These are phyloP conservation scores for Eupithecia subumbrata DNA, from an alignment of 2,888 invertebrate species.

Conservation along the genomic window DNA sequence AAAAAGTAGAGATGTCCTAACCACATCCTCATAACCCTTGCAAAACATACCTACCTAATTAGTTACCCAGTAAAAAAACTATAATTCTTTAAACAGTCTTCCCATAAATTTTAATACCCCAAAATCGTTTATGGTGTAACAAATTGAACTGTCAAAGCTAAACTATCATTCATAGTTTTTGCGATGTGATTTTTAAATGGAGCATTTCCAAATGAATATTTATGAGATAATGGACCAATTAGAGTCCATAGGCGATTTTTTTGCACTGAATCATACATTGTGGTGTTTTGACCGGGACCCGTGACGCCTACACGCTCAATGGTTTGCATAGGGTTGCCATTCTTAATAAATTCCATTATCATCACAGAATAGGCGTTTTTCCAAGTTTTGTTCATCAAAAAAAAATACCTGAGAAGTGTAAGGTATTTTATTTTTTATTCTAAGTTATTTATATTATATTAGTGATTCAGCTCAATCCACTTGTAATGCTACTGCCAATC, in stretches of 20 bases:
- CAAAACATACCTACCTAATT: not conserved
- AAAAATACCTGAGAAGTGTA: too few species aligned
- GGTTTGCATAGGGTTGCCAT: constrained; percentile 28
- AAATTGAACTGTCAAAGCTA: constrained; percentile 31
- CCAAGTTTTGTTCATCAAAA: too few species aligned
- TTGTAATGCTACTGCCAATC: not conserved
- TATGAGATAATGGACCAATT: constrained; percentile 43
- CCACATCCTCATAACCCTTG: not conserved
- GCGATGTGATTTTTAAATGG: constrained; percentile 33
- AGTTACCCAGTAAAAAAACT: not conserved
- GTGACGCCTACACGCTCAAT: constrained; percentile 38
- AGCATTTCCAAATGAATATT: constrained; percentile 41
- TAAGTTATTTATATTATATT: too few species aligned
- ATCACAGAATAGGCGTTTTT: not conserved
- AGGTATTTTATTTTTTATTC: too few species aligned
- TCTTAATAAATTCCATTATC: not conserved
- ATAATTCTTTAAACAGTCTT: not conserved
- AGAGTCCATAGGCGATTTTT: constrained; percentile 34
- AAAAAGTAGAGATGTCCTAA: not conserved
- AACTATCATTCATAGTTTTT: constrained; percentile 34
- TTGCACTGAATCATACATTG: constrained; percentile 37
- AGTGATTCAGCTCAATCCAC: not conserved
- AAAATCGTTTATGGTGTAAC: constrained; percentile 19
- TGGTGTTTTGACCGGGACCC: constrained; percentile 32
- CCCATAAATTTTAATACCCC: constrained; percentile 1